phyloP scores from a whole-genome alignment of 2,113 vertebrate genomes.

The Vombatus ursinus region DNA sequence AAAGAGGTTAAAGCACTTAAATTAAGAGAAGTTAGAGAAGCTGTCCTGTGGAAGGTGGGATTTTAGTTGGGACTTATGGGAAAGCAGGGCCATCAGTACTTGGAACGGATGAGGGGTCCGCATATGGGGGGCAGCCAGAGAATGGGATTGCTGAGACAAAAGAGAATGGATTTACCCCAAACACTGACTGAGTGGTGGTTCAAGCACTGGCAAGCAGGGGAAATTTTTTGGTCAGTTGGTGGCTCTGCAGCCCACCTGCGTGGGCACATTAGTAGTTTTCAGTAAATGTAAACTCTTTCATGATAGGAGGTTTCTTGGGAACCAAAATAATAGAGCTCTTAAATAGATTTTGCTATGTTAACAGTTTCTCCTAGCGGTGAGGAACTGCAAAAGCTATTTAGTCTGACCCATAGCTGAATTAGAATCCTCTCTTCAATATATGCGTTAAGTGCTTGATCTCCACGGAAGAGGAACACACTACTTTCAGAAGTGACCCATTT shows the following conservation, averaged over 20 bases:
- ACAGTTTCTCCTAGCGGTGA: not conserved
- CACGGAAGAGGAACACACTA: not conserved
- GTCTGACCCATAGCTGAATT: not conserved
- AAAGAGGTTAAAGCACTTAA: not conserved
- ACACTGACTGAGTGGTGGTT: not conserved
- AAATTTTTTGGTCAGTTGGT: not conserved
- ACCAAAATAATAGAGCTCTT: not conserved
- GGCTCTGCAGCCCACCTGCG: not conserved
- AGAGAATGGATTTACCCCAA: not conserved
- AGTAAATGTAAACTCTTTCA: not conserved
- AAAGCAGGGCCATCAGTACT: not conserved
- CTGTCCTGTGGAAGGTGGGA: not conserved
- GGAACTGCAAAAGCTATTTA: not conserved
- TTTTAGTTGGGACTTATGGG: not conserved
- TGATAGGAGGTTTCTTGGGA: not conserved
- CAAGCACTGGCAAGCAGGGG: not conserved
- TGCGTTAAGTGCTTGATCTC: not conserved
- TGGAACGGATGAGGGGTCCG: not conserved
- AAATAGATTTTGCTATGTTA: not conserved
- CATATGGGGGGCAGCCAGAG: not conserved
- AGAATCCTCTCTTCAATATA: not conserved
- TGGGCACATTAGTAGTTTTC: not conserved
- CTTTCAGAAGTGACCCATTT: not conserved
- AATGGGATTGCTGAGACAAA: not conserved
- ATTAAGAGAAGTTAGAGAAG: not conserved